A percentile compares a stretch with the other conserved stretches of the same genome.
Evolutionary conservation across 2,888 invertebrate genomes (phyloP).

Genomic region (Gasteruption jaculator): DNA sequence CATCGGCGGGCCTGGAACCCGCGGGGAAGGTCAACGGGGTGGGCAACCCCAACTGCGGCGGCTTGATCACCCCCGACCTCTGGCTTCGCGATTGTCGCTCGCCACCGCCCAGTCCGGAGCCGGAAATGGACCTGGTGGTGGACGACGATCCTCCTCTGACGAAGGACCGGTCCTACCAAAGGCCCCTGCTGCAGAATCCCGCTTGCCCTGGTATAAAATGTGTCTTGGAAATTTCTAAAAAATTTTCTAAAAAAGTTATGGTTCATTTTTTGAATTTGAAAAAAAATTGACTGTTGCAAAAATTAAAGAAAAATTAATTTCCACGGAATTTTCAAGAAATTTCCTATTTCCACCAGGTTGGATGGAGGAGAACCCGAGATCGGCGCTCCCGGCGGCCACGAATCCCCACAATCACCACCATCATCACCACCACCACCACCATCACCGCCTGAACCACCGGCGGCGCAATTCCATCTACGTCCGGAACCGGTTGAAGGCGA

Average conservation of each 20-base stretch:
- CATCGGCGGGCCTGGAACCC: slow-evolving; percentile 23
- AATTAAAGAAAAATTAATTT: not conserved
- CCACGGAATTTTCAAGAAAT: not conserved
- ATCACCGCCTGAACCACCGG: slow-evolving; percentile 10
- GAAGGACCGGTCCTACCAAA: slow-evolving; percentile 26
- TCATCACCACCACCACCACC: slow-evolving; percentile 17
- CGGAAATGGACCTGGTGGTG: slow-evolving; percentile 31
- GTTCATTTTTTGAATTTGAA: slow-evolving; percentile 10
- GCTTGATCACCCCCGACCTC: slow-evolving; percentile 83
- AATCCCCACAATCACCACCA: slow-evolving; percentile 11
- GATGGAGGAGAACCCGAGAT: slow-evolving; percentile 3
- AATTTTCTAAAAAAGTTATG: too few species aligned
- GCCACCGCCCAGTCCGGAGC: slow-evolving; percentile 53
- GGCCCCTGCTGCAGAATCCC: slow-evolving; percentile 17
- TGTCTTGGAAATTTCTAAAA: too few species aligned
- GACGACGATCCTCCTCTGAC: slow-evolving; percentile 28
- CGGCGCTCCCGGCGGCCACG: not conserved
- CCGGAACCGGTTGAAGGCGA: slow-evolving; percentile 1
- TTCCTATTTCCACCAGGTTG: too few species aligned
- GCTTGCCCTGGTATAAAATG: slow-evolving; percentile 13
- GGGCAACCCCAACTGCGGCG: slow-evolving; percentile 40
- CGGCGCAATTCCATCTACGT: slow-evolving; percentile 5
- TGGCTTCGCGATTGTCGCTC: slow-evolving; percentile 82
- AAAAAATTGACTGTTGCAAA: not conserved
- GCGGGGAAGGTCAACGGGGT: slow-evolving; percentile 39